These are phyloP conservation scores for Drosophila anceps DNA, from an alignment of 2,888 invertebrate species.

Conservation along the genomic window DNA sequence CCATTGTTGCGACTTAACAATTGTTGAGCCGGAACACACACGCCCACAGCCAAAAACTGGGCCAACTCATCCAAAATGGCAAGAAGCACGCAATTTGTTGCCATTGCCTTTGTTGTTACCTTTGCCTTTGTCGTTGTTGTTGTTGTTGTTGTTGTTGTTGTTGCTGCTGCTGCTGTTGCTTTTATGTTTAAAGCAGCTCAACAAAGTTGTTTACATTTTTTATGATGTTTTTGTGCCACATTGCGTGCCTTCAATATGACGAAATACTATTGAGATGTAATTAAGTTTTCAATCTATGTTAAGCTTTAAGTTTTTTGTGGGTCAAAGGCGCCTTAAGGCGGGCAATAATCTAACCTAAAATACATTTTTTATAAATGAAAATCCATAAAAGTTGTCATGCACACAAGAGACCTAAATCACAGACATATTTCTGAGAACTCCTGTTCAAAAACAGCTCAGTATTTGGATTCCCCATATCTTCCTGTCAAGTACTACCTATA, in stretches of 20 bases:
- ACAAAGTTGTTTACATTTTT: constrained; percentile 69
- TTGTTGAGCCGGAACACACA: constrained; percentile 53
- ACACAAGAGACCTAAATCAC: not conserved
- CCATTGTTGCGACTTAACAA: constrained; percentile 38
- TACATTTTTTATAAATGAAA: not conserved
- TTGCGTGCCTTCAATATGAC: constrained; percentile 43
- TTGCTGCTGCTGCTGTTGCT: constrained; percentile 8
- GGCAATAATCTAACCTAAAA: not conserved
- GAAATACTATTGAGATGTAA: constrained; percentile 66
- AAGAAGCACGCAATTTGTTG: constrained; percentile 64
- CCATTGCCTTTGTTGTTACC: not conserved
- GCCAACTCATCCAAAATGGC: constrained; percentile 69
- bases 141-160: no score
- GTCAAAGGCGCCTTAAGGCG: constrained; percentile 15
- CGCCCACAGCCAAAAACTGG: constrained; percentile 57
- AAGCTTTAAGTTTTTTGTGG: constrained; percentile 37
- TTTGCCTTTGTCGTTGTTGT: not conserved
- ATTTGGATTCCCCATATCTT: not conserved
- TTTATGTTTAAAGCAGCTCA: constrained; percentile 64
- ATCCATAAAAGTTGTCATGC: not conserved
- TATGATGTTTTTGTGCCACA: constrained; percentile 53
- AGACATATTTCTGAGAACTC: not conserved
- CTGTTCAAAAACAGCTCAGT: not conserved
- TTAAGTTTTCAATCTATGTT: constrained; percentile 43
- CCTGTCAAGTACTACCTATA: not conserved